phyloP scores from a whole-genome alignment of 2,797 vertebrate species.

The Sphenodon punctatus region DNA sequence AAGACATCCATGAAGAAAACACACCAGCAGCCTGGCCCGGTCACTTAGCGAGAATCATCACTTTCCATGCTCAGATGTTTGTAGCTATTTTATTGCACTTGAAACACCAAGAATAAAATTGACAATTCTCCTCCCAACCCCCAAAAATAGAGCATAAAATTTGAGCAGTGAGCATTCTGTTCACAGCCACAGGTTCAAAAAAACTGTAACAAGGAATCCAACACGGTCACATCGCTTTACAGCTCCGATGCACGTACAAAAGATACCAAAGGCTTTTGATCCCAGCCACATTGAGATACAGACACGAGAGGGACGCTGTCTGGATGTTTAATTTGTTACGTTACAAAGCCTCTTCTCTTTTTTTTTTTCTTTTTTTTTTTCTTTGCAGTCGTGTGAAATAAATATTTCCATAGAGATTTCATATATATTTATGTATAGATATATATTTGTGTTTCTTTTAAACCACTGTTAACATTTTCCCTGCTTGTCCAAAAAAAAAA shows the following conservation, averaged over 20 bases:
- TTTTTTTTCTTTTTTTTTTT: constrained; percentile 15
- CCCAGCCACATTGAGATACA: constrained; percentile 14
- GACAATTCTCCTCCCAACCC: constrained; percentile 52
- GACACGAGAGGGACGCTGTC: constrained; percentile 44
- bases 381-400: constrained; percentile 70
- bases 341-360: constrained; percentile 47
- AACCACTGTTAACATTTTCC: constrained; percentile 63
- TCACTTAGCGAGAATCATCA: constrained; percentile 57
- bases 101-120: constrained; percentile 82
- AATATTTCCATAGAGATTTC: constrained; percentile 71
- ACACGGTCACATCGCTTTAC: constrained; percentile 64
- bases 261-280: constrained; percentile 55
- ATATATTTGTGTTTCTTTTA: constrained; percentile 49
- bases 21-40: constrained; percentile 15
- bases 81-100: constrained; percentile 83
- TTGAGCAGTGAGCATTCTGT: constrained; percentile 78
- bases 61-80: constrained; percentile 71
- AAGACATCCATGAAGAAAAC: background rate
- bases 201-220: constrained; percentile 66
- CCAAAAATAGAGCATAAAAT: constrained; percentile 62
- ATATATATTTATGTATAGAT: constrained; percentile 49
- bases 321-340: constrained; percentile 17
- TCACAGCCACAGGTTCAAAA: constrained; percentile 72
- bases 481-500: constrained; percentile 62
- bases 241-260: constrained; percentile 52